A percentile compares a stretch with the other conserved stretches of the same genome.
Evolutionary conservation across 1,140 invertebrate genomes (phyloP).

Genomic region (Bursaphelenchus mucronatus): DNA sequence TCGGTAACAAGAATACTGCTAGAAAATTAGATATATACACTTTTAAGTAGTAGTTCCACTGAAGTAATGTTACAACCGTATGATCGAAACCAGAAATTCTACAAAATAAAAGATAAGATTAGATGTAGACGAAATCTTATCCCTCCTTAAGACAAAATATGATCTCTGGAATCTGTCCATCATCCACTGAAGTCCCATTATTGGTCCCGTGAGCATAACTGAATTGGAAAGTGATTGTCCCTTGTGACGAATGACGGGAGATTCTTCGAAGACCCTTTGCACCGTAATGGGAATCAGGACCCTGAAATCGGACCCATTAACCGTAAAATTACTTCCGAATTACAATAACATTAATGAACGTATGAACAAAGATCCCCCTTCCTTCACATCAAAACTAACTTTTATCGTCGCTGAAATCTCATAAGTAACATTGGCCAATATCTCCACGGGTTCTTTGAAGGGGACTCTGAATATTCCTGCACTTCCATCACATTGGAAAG

Average conservation of each 20-base stretch:
- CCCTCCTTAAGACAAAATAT: slow-evolving; percentile 69
- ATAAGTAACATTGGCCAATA: slow-evolving; percentile 74
- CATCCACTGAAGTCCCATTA: slow-evolving; percentile 82
- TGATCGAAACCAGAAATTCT: too few relatives aligned
- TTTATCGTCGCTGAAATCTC: slow-evolving; percentile 77
- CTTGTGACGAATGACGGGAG: slow-evolving; percentile 68
- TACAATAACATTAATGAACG: slow-evolving; percentile 1
- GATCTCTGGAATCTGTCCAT: slow-evolving; percentile 83
- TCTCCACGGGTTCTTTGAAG: slow-evolving; percentile 82
- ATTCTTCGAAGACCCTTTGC: slow-evolving; percentile 75
- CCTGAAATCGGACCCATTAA: slow-evolving; percentile 65
- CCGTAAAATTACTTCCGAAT: too few relatives aligned
- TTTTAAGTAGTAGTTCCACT: too few relatives aligned
- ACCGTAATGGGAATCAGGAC: slow-evolving; percentile 81
- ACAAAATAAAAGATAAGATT: too few relatives aligned
- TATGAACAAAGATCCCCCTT: slow-evolving; percentile 15
- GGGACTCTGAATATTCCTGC: slow-evolving; percentile 77
- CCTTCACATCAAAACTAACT: slow-evolving; percentile 63
- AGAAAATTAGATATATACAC: too few relatives aligned
- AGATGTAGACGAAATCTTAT: not conserved
- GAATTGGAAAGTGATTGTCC: slow-evolving; percentile 74
- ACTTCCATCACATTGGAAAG: slow-evolving; percentile 76
- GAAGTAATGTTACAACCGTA: too few relatives aligned
- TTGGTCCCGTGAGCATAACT: slow-evolving; percentile 79
- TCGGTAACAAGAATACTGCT: too few relatives aligned